These are phyloP conservation scores for Microtus pennsylvanicus DNA, from an alignment of 2,113 vertebrate species.

Conservation along the genomic window DNA sequence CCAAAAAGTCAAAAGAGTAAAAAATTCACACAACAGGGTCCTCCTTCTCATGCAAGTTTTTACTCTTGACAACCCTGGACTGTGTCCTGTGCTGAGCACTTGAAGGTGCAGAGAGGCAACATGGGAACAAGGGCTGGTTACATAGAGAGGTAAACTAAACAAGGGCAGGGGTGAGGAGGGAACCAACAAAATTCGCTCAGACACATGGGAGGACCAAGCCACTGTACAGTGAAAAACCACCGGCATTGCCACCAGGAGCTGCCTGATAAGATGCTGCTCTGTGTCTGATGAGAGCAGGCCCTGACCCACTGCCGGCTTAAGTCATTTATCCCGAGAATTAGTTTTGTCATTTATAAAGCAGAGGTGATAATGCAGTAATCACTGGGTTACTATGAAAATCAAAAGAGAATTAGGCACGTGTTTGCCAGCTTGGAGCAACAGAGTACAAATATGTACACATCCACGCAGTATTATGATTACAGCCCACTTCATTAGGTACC, in stretches of 20 bases:
- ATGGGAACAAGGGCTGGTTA: neutral
- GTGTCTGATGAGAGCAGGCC: neutral
- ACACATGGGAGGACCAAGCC: neutral
- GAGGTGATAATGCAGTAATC: conserved; percentile 11
- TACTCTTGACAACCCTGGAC: neutral
- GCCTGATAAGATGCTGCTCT: neutral
- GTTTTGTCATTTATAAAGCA: conserved; percentile 26
- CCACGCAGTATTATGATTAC: neutral
- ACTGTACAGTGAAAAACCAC: neutral
- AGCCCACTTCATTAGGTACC: neutral
- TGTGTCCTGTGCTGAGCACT: neutral
- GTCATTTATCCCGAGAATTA: conserved; percentile 23
- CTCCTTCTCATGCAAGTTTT: neutral
- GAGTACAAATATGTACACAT: conserved; percentile 12
- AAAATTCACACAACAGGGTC: too few species aligned
- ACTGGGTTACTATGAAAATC: conserved; percentile 20
- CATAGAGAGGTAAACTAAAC: neutral
- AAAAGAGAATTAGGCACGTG: conserved; percentile 16
- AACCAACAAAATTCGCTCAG: neutral
- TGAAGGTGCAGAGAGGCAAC: neutral
- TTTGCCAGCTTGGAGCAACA: conserved; percentile 31
- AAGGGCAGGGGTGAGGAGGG: neutral
- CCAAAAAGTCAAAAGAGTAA: too few species aligned
- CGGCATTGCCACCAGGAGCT: neutral
- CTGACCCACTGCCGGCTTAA: conserved; percentile 3